Percentiles rank a stretch among this genome's conserved stretches.
Conservation (phyloP, 2,797 vertebrate species). For the Aeoliscus strigatus region DNA sequence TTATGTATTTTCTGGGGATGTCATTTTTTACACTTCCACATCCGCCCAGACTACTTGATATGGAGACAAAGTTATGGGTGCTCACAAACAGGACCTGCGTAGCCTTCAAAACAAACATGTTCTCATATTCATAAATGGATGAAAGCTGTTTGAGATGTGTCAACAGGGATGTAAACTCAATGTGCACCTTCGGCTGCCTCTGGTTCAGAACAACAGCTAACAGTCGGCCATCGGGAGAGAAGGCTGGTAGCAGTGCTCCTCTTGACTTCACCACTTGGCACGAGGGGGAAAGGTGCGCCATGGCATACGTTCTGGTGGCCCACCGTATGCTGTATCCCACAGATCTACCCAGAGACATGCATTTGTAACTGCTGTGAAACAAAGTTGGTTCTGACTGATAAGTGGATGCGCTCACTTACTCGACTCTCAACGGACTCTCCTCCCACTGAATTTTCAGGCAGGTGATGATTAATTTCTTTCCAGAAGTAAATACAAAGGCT, state of each 20-base stretch:
- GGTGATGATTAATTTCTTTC: slow-evolving; percentile 74
- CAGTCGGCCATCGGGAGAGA: slow-evolving; percentile 84
- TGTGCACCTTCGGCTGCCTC: slow-evolving; percentile 82
- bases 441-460: slow-evolving; percentile 84
- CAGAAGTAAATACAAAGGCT: slow-evolving; percentile 83
- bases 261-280: slow-evolving; percentile 86
- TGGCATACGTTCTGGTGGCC: slow-evolving; percentile 77
- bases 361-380: background rate
- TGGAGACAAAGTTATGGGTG: slow-evolving; percentile 82
- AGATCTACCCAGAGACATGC: slow-evolving; percentile 61
- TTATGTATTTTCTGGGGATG: slow-evolving; percentile 81
- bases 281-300: slow-evolving; percentile 71
- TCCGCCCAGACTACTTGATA: slow-evolving; percentile 82
- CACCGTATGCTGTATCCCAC: slow-evolving; percentile 76
- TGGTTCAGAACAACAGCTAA: slow-evolving; percentile 89
- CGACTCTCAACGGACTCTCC: slow-evolving; percentile 58
- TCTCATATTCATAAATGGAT: background rate
- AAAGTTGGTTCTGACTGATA: background rate
- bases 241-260: slow-evolving; percentile 82
- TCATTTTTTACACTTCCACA: slow-evolving; percentile 82
- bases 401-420: slow-evolving; percentile 46
- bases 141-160: background rate
- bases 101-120: slow-evolving; percentile 57
- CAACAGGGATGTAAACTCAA: background rate
- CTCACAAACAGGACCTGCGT: slow-evolving; percentile 90